Conservation (phyloP, 2,797 vertebrate genomes). For the Novumbra hubbsi region DNA sequence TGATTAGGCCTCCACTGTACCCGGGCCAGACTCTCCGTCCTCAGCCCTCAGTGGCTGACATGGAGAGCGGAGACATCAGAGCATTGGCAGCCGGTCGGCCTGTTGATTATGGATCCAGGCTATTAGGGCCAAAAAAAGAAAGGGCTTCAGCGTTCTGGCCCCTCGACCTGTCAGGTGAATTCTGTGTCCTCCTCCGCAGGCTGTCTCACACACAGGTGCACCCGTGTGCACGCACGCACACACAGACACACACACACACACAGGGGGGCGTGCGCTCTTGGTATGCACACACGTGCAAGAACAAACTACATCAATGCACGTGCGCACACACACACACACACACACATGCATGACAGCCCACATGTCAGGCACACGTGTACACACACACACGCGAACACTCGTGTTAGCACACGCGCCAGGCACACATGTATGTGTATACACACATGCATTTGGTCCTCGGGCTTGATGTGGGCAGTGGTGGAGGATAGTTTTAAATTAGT, state of each 20-base stretch:
- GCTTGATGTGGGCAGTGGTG: constrained; percentile 27
- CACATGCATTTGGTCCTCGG: constrained; percentile 17
- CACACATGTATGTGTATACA: neutral
- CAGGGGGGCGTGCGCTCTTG: too few species aligned
- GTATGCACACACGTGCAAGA: neutral
- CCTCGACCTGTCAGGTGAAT: constrained; percentile 11
- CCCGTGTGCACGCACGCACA: neutral
- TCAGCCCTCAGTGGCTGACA: constrained; percentile 42
- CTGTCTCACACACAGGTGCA: neutral
- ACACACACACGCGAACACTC: too few species aligned
- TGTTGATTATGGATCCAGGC: constrained; percentile 32
- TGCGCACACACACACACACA: neutral
- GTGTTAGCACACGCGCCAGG: too few species aligned
- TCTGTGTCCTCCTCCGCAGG: constrained; percentile 3
- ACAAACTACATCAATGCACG: neutral
- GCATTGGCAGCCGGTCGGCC: neutral
- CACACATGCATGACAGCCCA: neutral
- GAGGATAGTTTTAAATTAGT: constrained; percentile 40
- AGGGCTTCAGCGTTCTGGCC: neutral
- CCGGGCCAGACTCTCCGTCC: constrained; percentile 26
- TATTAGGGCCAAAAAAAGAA: neutral
- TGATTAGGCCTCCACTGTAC: constrained; percentile 40
- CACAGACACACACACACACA: neutral
- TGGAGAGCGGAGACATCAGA: constrained; percentile 25
- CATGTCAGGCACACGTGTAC: too few species aligned